Evolutionary conservation across 2,888 invertebrate species (phyloP), one percentile per base, ranked within the genome.

Genomic region (Prostheceraeus crozeri): DNA sequence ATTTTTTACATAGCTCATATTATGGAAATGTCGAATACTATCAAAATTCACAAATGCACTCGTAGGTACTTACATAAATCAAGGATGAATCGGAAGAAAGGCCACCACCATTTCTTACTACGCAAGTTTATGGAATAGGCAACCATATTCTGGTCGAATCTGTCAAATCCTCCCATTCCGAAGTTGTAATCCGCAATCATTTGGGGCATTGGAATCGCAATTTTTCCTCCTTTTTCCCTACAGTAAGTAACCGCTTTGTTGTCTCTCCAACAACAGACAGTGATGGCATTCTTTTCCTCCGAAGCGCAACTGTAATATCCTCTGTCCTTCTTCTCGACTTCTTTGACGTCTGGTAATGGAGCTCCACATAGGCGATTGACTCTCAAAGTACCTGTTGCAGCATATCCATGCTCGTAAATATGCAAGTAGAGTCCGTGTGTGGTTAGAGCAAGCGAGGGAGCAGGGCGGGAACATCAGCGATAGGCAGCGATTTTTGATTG

Each of bases 361-460:
- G 45, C 45, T 14, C 45, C 45, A 45, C n/a, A n/a, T 10, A 45
- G 45, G 14, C 19, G 19, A 14, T 45, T 45, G 45, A 14, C 45
- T 33, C 40, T 14, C 14, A n/a, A n/a, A 4, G 40, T n/a, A 4
- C 8, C n/a, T 8, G 40, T 40, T 16, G 40, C 40, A 21, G 31
- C 52, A 51, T 51, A 27, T 19, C 52, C 52, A 14, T 51, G 14
- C 25, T 51, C 52, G n/a, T n/a, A n/a, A n/a, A n/a, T n/a, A n/a
- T n/a, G n/a, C n/a, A n/a, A n/a, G n/a, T n/a, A n/a, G n/a, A n/a
- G n/a, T n/a, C n/a, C n/a, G n/a, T n/a, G n/a, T n/a, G n/a, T n/a
- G n/a, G n/a, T n/a, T n/a, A n/a, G n/a, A n/a, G n/a, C n/a, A n/a
- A n/a, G n/a, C n/a, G n/a, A n/a, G n/a, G n/a, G n/a, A n/a, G n/a